Evolutionary conservation across 2,797 vertebrate species (phyloP), one percentile per base, ranked within the genome.

Genomic region (Silurus lanzhouensis): DNA sequence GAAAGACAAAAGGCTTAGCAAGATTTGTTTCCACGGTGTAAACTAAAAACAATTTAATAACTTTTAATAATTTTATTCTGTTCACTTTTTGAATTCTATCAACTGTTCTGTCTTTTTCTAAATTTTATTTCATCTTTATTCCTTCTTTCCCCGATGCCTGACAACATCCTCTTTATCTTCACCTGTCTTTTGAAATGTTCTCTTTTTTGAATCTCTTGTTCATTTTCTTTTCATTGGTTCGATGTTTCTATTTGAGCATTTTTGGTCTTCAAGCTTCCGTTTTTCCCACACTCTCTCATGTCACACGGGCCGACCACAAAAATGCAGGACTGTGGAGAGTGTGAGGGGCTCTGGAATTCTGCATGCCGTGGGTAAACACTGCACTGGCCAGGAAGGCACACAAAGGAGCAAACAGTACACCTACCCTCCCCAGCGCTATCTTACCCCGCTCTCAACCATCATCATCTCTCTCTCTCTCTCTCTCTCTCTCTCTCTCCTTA

Each of bases 231-330:
- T 92, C 89, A 91, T 90, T 91, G 87, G 87, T 92, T 92, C 92
- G 93, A 94, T 89, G 91, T 94, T 96, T 95, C 94, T 95, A 96
- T 95, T 94, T 83, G 94, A 94, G 94, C 96, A 96, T 97, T 97
- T 90, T 97, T 96, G 95, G 94, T 95, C 94, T 94, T 91, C 95
- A 93, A 94, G 96, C 96, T 97, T 98, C 97, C 95, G 96, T 97
- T 98, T 97, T 98, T 98, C 97, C 96, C 97, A 98, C 97, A 98
- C 96, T 98, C 96, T 95, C 95, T 95, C 96, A 94, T 96, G 97
- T 98, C 97, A 97, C 95, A 96, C 94, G 95, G 94, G 95, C 96
- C 95, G 94, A 97, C 97, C 97, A 93, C 97, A 98, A 97, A 96
- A 97, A 99, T 97, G 96, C 95, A 96, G 95, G 93, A 95, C 95